phyloP scores from a whole-genome alignment of 2,888 invertebrate species.

The Helicoverpa assulta region DNA sequence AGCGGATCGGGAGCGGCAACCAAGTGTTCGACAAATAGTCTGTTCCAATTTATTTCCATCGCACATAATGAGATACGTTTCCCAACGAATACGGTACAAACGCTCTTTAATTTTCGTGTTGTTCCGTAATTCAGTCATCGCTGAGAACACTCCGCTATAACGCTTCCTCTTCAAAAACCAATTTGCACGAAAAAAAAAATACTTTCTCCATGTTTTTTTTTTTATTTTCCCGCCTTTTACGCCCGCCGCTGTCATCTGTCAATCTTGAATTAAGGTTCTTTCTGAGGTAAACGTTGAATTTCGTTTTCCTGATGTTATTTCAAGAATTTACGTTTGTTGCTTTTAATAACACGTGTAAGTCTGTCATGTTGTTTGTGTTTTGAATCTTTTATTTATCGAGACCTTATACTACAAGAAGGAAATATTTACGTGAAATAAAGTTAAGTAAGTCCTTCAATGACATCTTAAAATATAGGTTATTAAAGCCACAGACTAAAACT shows the following conservation, averaged over 20 bases:
- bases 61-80: slow-evolving; percentile 86
- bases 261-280: slow-evolving; percentile 39
- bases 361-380: background rate
- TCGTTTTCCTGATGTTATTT: slow-evolving; percentile 21
- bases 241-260: slow-evolving; percentile 47
- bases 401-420: background rate
- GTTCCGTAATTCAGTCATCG: slow-evolving; percentile 71
- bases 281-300: slow-evolving; percentile 36
- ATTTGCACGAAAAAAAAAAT: slow-evolving; percentile 52
- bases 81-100: slow-evolving; percentile 76
- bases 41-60: slow-evolving; percentile 84
- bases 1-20: slow-evolving; percentile 78
- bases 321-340: slow-evolving; percentile 13
- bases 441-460: too few relatives aligned
- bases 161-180: slow-evolving; percentile 58
- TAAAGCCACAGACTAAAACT: slow-evolving; percentile 9
- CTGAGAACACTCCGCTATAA: slow-evolving; percentile 64
- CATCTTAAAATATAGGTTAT: too few relatives aligned
- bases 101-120: slow-evolving; percentile 80
- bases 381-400: background rate
- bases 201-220: slow-evolving; percentile 45
- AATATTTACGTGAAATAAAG: background rate
- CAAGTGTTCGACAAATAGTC: slow-evolving; percentile 89
- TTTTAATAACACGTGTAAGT: slow-evolving; percentile 1
- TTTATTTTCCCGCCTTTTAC: slow-evolving; percentile 49